These are phyloP conservation scores for Graptemys geographica DNA, from an alignment of 2,797 vertebrate genomes.

Conservation along the genomic window DNA sequence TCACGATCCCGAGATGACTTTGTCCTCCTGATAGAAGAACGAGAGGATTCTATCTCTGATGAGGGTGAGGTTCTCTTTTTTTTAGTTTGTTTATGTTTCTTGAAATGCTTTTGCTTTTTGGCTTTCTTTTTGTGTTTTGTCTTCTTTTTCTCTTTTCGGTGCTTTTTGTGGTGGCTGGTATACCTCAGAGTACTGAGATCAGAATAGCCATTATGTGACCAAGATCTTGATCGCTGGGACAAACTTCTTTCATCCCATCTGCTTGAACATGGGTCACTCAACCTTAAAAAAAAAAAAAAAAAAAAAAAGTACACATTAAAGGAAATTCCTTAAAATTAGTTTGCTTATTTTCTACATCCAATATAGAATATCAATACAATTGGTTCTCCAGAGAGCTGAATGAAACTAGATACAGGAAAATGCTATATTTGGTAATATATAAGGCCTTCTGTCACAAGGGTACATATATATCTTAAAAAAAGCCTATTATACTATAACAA, in stretches of 20 bases:
- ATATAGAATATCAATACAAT: background rate
- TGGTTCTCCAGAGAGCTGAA: background rate
- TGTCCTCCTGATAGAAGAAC: conserved; percentile 80
- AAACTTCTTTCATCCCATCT: conserved; percentile 92
- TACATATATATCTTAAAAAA: background rate
- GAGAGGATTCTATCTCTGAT: conserved; percentile 82
- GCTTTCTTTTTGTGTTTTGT: conserved; percentile 93
- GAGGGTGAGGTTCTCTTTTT: conserved; percentile 72
- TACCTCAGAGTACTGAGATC: conserved; percentile 83
- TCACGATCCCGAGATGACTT: conserved; percentile 79
- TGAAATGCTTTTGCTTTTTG: conserved; percentile 92
- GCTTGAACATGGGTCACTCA: conserved; percentile 87
- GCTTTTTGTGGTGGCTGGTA: conserved; percentile 82
- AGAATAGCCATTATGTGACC: conserved; percentile 88
- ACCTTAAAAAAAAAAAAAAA: conserved; percentile 54
- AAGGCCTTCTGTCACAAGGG: background rate
- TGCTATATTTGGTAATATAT: background rate
- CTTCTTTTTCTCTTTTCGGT: conserved; percentile 92
- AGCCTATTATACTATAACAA: background rate
- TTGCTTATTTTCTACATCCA: background rate
- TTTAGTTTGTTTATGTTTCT: conserved; percentile 85
- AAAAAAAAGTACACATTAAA: background rate
- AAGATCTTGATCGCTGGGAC: conserved; percentile 89
- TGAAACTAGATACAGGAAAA: background rate
- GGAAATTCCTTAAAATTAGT: conserved; percentile 34